A percentile compares a stretch with the other conserved stretches of the same genome.
Evolutionary conservation across 1,140 invertebrate species (phyloP).

Genomic region (Ditylenchus dipsaci): DNA sequence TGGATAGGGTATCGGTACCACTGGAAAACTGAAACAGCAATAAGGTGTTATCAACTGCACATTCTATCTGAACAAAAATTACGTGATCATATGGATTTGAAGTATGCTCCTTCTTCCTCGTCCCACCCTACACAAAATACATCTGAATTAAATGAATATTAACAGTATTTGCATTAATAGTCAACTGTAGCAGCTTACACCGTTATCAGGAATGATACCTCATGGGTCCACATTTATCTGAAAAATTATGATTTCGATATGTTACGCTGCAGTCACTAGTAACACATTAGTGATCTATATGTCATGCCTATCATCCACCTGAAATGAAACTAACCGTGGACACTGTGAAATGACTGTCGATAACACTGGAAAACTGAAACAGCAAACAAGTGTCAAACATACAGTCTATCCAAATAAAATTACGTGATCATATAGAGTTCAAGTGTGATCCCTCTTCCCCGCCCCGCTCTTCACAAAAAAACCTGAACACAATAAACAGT

Average conservation of each 20-base stretch:
- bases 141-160: no score
- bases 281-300: no score
- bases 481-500: no score
- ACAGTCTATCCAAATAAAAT: not conserved
- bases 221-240: conserved; percentile 52
- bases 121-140: conserved; percentile 53
- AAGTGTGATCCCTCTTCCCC: conserved; percentile 41
- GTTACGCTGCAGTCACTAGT: no score
- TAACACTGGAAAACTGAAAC: conserved; percentile 32
- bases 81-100: conserved; percentile 40
- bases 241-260: no score
- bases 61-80: not conserved
- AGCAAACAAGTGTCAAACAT: not conserved
- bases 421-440: conserved; percentile 40
- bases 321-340: conserved; percentile 12
- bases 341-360: conserved; percentile 36
- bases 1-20: conserved; percentile 36
- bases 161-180: no score
- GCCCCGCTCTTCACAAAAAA: conserved; percentile 55
- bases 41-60: not conserved
- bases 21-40: conserved; percentile 24
- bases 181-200: no score
- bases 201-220: conserved; percentile 45
- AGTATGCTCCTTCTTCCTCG: conserved; percentile 44
- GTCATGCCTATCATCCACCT: no score